Percentiles rank a stretch among this genome's conserved stretches.
Evolutionary conservation across 1,140 invertebrate genomes (phyloP).

Genomic region (Aphaenogaster ashmeadi): DNA sequence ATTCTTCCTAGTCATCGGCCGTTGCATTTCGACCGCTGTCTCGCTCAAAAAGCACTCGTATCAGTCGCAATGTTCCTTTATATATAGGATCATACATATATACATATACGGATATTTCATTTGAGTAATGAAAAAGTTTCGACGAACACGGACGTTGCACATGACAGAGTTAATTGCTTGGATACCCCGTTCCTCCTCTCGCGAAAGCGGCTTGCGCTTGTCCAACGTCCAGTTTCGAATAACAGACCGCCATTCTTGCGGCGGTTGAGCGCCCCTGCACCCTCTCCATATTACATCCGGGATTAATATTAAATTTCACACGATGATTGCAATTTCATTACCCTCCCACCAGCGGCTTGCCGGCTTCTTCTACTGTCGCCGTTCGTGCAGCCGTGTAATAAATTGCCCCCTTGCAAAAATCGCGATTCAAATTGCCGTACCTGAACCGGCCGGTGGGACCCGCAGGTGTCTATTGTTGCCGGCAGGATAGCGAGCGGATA

Average conservation of each 20-base stretch:
- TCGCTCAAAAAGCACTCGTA: conserved; percentile 51
- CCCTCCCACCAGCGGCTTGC: conserved; percentile 70
- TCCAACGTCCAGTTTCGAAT: conserved; percentile 63
- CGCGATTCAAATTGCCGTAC: conserved; percentile 75
- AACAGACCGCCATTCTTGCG: conserved; percentile 69
- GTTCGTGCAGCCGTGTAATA: conserved; percentile 68
- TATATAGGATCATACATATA: conserved; percentile 45
- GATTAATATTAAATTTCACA: conserved; percentile 87
- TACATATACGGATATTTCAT: conserved; percentile 58
- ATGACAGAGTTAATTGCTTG: conserved; percentile 66
- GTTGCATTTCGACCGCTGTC: conserved; percentile 30
- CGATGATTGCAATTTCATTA: conserved; percentile 86
- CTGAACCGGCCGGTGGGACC: conserved; percentile 54
- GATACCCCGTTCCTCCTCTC: conserved; percentile 66
- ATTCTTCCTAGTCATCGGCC: conserved; percentile 35
- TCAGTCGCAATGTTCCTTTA: conserved; percentile 46
- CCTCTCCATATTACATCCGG: conserved; percentile 83
- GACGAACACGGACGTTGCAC: conserved; percentile 65
- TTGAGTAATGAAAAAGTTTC: conserved; percentile 66
- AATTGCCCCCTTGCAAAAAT: conserved; percentile 77
- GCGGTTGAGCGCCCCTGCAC: conserved; percentile 77
- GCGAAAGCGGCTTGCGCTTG: conserved; percentile 62
- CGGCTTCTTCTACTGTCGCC: conserved; percentile 60
- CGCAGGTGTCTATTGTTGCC: conserved; percentile 63
- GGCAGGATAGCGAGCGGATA: conserved; percentile 37